Conservation (phyloP, 2,888 invertebrate species). For the Pyralis farinalis region DNA sequence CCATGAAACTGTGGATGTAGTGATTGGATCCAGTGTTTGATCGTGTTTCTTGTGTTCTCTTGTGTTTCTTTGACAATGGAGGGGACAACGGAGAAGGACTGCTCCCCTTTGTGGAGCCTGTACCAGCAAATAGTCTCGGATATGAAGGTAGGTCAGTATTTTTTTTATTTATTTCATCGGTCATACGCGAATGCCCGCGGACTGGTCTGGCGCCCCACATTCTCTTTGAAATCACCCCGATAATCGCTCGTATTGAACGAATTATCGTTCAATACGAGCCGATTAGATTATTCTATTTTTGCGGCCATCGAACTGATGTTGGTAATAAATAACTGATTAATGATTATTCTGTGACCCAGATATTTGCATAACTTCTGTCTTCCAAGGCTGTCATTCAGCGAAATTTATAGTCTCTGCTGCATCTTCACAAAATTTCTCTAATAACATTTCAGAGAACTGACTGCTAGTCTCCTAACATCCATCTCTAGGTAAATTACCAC, state of each 20-base stretch:
- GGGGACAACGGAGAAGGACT: slow-evolving; percentile 88
- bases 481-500: no score
- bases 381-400: no score
- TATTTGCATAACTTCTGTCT: no score
- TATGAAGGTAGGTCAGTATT: slow-evolving; percentile 91
- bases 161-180: slow-evolving; percentile 13
- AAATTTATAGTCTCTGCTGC: no score
- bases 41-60: slow-evolving; percentile 39
- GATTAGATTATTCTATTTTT: slow-evolving; percentile 23
- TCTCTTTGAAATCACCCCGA: slow-evolving; percentile 28
- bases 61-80: slow-evolving; percentile 82
- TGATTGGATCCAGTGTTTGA: slow-evolving; percentile 46
- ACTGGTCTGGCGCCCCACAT: slow-evolving; percentile 40
- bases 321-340: no score
- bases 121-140: slow-evolving; percentile 98
- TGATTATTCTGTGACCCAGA: no score
- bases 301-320: slow-evolving; percentile 12
- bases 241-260: slow-evolving; percentile 42
- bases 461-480: no score
- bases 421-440: no score
- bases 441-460: no score
- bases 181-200: slow-evolving; percentile 20
- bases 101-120: slow-evolving; percentile 94
- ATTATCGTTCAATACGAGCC: slow-evolving; percentile 32
- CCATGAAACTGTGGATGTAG: slow-evolving; percentile 46